Evolutionary conservation across 2,113 vertebrate genomes (phyloP), one percentile per base, ranked within the genome.

Genomic region (Coturnix japonica): DNA sequence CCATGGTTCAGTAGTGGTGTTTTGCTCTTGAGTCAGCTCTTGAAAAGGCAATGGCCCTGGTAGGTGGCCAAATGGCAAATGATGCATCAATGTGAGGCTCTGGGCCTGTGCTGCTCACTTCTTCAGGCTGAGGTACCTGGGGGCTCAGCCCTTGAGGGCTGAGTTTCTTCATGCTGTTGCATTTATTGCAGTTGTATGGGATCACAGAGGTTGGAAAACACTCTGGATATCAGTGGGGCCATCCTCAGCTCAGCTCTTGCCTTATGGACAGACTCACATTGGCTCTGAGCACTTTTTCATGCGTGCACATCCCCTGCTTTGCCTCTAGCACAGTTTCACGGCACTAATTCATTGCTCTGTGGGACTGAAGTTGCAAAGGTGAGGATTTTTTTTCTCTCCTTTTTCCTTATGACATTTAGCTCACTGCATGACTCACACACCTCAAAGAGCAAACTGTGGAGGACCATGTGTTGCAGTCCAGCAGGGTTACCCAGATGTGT

Each of bases 101-200:
- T 6, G 63, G 64, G 44, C 33, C 70, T 0, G 1, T 0, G 3
- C 23, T 1, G 1, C 43, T 18, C 35, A 18, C 39, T 47, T 63
- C 25, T 67, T 79, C 1, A 0, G 4, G 25, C 30, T 0, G 0
- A 4, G 20, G 25, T 11, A 39, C 16, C 11, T 39, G 7, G 13
- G 7, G 14, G 18, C 31, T 74, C 61, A 74, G 9, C n/a, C 54
- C 26, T 4, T 2, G 0, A 28, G 47, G 7, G 25, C 26, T 53
- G 19, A 5, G 2, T 51, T 84, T 54, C 59, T 37, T 41, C 2
- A 0, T 0, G 1, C 19, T 76, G 33, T 5, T 47, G 14, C 44
- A 33, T 59, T 79, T 54, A 4, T 56, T 13, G 2, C 2, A 1
- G 8, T 35, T 18, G 3, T 13, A 7, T 1, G 4, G 37, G 18